These are phyloP conservation scores for Salmo trutta DNA, from an alignment of 2,797 vertebrate genomes.

Conservation along the genomic window DNA sequence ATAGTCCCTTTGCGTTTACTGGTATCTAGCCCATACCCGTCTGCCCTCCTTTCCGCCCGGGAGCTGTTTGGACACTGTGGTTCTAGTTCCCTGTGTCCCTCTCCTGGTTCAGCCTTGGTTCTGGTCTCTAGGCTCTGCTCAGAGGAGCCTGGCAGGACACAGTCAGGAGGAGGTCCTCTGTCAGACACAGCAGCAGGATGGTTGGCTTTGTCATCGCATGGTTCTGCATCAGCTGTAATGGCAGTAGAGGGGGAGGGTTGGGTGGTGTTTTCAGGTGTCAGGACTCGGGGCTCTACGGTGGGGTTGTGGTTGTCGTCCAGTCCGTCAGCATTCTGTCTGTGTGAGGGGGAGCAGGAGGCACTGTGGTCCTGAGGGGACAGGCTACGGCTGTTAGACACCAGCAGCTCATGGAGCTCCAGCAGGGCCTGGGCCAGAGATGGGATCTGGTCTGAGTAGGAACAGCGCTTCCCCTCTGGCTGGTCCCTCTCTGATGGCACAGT, in stretches of 20 bases:
- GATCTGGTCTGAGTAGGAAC: slow-evolving; percentile 62
- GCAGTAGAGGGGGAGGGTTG: slow-evolving; percentile 52
- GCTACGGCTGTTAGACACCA: slow-evolving; percentile 78
- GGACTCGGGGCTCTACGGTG: slow-evolving; percentile 25
- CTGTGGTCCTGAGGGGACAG: slow-evolving; percentile 61
- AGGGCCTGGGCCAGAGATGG: slow-evolving; percentile 88
- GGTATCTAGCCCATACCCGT: slow-evolving; percentile 23
- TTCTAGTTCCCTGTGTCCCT: background rate
- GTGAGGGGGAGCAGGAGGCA: slow-evolving; percentile 58
- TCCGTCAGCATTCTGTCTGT: slow-evolving; percentile 57
- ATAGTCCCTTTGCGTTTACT: slow-evolving; percentile 27
- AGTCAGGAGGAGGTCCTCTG: slow-evolving; percentile 43
- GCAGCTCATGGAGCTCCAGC: slow-evolving; percentile 90
- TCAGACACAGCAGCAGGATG: slow-evolving; percentile 47
- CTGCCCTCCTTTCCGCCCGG: slow-evolving; percentile 38
- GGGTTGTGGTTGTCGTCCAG: slow-evolving; percentile 22
- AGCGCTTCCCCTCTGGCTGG: slow-evolving; percentile 66
- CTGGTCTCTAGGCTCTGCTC: slow-evolving; percentile 39
- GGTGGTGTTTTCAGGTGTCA: slow-evolving; percentile 35
- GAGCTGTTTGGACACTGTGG: slow-evolving; percentile 28
- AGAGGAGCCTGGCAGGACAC: slow-evolving; percentile 46
- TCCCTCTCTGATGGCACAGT: slow-evolving; percentile 54
- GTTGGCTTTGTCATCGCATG: slow-evolving; percentile 72
- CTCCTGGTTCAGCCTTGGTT: slow-evolving; percentile 41
- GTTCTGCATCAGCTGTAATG: slow-evolving; percentile 59